Evolutionary conservation across 92 coral and sea anemone species (phyloP), one percentile per base, ranked within the genome.

Genomic region (Bergia sp.): DNA sequence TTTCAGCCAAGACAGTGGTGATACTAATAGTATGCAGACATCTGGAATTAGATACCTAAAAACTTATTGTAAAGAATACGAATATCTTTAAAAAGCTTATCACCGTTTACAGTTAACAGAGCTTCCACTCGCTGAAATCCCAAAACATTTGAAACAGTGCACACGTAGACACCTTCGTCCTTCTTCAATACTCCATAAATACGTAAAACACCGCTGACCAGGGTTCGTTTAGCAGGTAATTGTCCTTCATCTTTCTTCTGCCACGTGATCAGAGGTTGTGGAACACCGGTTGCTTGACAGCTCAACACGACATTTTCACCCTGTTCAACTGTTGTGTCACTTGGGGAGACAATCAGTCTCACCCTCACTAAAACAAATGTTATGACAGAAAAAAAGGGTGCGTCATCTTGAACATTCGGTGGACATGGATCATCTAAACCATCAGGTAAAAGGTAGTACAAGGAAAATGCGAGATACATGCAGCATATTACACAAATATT

Each of bases 251-350:
- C 86, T 55, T 91, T 87, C 73, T 88, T 91, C 44, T 87, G 76
- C 91, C 93, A 91, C 64, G 91, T 91, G 79, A 91, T 87, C 45
- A 76, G 20, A 36, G 93, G 90, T n/a, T 44, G 11, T 4, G 93
- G 93, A 13, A 90, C 86, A 9, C 93, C 93, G 41, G 90, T 86
- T 73, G 90, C 93, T 37, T 76, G 69, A 82, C 93, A 90, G 49
- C 82, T 81, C 1, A 90, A 73, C 77, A 12, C 81, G 1, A 87
- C 88, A 71, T 86, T 58, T 66, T 90, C 87, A n/a, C 93, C 85
- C 73, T 90, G 82, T 3, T 80, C 89, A 67, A 86, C 90, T 36
- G 92, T 86, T 74, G 37, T 80, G 83, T 87, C 69, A 45, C 83
- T 73, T 84, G 92, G 92, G 5, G 45, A 49, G 18, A 76, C 39